Conservation (phyloP, 1,140 invertebrate species). For the Steinernema feltiae region DNA sequence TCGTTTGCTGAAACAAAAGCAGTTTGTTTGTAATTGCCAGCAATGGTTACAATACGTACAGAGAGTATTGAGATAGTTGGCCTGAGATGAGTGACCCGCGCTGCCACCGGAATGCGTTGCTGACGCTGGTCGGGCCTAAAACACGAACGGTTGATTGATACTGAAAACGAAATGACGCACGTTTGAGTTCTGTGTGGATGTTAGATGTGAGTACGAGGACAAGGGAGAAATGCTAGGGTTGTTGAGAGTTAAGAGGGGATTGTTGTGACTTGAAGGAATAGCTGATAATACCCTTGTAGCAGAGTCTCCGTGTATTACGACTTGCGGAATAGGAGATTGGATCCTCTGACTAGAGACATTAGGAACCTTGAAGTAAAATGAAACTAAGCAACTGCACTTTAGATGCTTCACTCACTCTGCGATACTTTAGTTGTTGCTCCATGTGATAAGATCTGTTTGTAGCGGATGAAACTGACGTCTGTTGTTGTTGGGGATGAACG, state of each 20-base stretch:
- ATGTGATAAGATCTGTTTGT: neutral
- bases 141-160: neutral
- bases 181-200: neutral
- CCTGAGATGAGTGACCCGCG: neutral
- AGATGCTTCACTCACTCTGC: neutral
- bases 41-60: neutral
- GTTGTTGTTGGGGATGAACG: neutral
- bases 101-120: neutral
- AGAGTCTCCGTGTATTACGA: neutral
- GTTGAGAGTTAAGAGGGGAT: neutral
- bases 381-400: neutral
- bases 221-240: neutral
- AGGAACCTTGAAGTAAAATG: neutral
- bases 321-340: neutral
- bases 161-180: neutral
- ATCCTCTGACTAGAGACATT: neutral
- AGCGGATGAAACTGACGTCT: neutral
- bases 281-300: neutral
- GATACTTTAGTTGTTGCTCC: neutral
- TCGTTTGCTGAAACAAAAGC: neutral
- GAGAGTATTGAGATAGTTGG: neutral
- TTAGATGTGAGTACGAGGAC: neutral
- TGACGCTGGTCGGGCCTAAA: neutral
- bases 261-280: neutral
- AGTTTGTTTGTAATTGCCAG: neutral